phyloP scores from a whole-genome alignment of 2,797 vertebrate genomes.

The Distichodus sexfasciatus region DNA sequence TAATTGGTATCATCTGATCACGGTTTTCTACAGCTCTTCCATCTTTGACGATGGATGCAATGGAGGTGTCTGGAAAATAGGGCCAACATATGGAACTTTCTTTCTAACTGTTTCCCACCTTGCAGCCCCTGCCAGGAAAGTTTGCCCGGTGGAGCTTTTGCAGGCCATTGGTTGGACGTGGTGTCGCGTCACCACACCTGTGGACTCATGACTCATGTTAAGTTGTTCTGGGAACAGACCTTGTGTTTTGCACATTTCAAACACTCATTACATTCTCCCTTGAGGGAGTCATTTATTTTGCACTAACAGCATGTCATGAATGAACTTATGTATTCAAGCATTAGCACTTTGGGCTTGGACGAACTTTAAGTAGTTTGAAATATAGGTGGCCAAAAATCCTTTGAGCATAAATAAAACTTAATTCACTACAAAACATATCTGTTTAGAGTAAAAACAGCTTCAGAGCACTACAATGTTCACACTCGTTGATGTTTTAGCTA shows the following conservation, averaged over 20 bases:
- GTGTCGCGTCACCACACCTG: slow-evolving; percentile 43
- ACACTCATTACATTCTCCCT: slow-evolving; percentile 6
- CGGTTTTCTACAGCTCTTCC: slow-evolving; percentile 23
- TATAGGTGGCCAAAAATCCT: too few species aligned
- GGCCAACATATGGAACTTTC: slow-evolving; percentile 12
- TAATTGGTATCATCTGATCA: slow-evolving; percentile 30
- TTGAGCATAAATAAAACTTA: too few species aligned
- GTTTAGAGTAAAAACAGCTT: background rate
- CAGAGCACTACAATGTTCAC: background rate
- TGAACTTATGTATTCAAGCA: background rate
- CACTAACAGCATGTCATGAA: background rate
- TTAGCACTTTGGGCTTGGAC: too few species aligned
- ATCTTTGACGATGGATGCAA: slow-evolving; percentile 25
- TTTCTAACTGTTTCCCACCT: slow-evolving; percentile 37
- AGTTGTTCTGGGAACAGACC: slow-evolving; percentile 26
- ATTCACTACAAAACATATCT: too few species aligned
- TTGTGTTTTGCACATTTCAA: slow-evolving; percentile 14
- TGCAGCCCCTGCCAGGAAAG: slow-evolving; percentile 27
- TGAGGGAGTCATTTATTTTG: background rate
- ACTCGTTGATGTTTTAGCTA: background rate
- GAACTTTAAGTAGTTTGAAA: too few species aligned
- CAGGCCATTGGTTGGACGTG: slow-evolving; percentile 24
- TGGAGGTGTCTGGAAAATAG: slow-evolving; percentile 5
- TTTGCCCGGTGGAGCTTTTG: slow-evolving; percentile 7
- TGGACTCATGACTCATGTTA: slow-evolving; percentile 41